Base-by-base conservation (phyloP, 1,140 invertebrate species). In the Drosophila funebris region DNA sequence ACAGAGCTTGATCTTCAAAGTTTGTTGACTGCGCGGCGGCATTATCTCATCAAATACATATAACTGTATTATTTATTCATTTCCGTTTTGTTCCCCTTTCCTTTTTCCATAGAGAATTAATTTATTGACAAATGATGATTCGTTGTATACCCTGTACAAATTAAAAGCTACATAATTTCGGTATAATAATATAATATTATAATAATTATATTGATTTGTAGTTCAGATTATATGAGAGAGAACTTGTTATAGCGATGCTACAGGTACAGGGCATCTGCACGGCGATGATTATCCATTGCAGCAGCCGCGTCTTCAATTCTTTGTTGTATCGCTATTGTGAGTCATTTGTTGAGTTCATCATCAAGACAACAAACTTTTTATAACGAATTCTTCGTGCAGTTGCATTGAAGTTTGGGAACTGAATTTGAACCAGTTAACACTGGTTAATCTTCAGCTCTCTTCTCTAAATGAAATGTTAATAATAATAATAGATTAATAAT, bases 21-120 rank as follows among this genome's bases (percentile, higher is more conserved):
- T 78, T 78, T 76, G 76, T 73, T 78, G 72, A 75, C 58, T 64
- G 48, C 48, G n/a, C 44, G n/a, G 20, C n/a, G 6, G 22, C 31
- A 63, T 70, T 64, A 70, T 70, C 67, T 64, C 50, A 70, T 70
- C 50, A 63, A 48, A 39, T 41, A 22, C 29, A 22, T 13, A 43
- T 18, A 29, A 56, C 54, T 48, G n/a, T 27, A 48, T 37, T 48
- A 48, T 37, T 66, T 46, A 39, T 29, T 48, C 33, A 52, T 50
- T 63, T 52, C 46, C 60, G 39, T 53, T 43, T 39, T 41, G 16
- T 9, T 18, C 4, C 4, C 8, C 14, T 16, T 41, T 3, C 1
- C 27, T 16, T 48, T 16, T 14, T 14, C 13, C 4, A 13, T 14
- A 29, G 7, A 13, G 43, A n/a, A 3, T 20, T 22, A 27, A 22